These are phyloP conservation scores for Panagrolaimus sp. DNA, from an alignment of 1,140 invertebrate genomes.

Conservation along the genomic window DNA sequence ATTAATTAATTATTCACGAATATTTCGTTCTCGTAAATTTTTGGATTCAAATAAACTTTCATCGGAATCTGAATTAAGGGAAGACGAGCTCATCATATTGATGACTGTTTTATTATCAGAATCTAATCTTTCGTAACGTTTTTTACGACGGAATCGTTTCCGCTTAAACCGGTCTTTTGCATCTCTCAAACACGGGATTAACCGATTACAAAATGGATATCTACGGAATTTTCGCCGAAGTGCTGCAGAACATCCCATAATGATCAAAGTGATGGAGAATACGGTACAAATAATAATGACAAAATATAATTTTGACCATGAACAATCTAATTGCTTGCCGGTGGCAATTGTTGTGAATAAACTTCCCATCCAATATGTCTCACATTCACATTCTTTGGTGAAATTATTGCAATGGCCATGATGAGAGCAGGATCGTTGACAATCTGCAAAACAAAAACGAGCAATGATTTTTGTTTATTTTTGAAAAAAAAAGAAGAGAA, in stretches of 20 bases:
- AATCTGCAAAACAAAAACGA: slow-evolving; percentile 1
- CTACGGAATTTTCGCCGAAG: neutral
- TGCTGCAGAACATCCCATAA: neutral
- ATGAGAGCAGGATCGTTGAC: neutral
- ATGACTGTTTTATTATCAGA: neutral
- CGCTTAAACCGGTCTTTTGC: neutral
- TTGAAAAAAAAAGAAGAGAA: neutral
- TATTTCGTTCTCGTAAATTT: neutral
- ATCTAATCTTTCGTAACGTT: neutral
- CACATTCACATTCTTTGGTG: slow-evolving; percentile 2
- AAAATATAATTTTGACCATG: slow-evolving; percentile 9
- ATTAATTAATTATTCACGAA: slow-evolving; percentile 1
- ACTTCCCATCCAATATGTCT: slow-evolving; percentile 7
- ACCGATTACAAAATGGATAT: slow-evolving; percentile 3
- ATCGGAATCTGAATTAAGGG: slow-evolving; percentile 2
- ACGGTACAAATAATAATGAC: neutral
- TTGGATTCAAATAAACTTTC: slow-evolving; percentile 1
- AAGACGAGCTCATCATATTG: neutral
- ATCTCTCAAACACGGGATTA: neutral
- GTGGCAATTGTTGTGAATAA: neutral
- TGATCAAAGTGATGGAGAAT: neutral
- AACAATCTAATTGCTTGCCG: neutral
- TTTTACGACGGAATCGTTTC: neutral
- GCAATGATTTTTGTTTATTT: neutral
- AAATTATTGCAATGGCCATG: neutral